Percentiles rank a stretch among this genome's conserved stretches.
Conservation (phyloP, 2,888 invertebrate genomes). For the Thumatha senex region DNA sequence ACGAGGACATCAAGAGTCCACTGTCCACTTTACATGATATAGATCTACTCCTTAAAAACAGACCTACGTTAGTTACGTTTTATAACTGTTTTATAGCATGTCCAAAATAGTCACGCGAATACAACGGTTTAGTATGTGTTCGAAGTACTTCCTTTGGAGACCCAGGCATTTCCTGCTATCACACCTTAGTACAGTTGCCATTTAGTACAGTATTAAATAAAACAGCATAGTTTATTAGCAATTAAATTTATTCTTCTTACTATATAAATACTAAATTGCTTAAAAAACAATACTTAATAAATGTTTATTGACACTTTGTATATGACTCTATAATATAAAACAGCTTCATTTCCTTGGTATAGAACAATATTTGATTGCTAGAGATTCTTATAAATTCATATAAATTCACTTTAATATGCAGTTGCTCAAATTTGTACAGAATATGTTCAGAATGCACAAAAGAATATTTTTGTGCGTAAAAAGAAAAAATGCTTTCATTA, state of each 20-base stretch:
- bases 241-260: slow-evolving; percentile 21
- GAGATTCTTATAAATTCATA: background rate
- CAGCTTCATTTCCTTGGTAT: background rate
- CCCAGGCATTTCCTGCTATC: too few relatives aligned
- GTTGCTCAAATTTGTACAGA: background rate
- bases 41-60: too few relatives aligned
- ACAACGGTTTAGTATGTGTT: too few relatives aligned
- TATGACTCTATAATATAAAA: background rate
- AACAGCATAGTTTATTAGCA: background rate
- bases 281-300: slow-evolving; percentile 9
- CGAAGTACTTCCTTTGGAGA: too few relatives aligned
- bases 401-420: too few relatives aligned
- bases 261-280: slow-evolving; percentile 6
- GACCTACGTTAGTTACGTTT: too few relatives aligned
- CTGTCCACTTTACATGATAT: too few relatives aligned
- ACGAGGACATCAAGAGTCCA: too few relatives aligned
- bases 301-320: background rate
- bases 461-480: too few relatives aligned
- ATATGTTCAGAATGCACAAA: background rate
- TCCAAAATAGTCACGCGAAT: too few relatives aligned
- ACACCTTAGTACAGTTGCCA: too few relatives aligned
- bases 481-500: background rate
- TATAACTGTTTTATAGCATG: too few relatives aligned
- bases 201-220: slow-evolving; percentile 7
- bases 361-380: background rate